These are phyloP conservation scores for Taenaris catops DNA, from an alignment of 2,888 invertebrate species.

Conservation along the genomic window DNA sequence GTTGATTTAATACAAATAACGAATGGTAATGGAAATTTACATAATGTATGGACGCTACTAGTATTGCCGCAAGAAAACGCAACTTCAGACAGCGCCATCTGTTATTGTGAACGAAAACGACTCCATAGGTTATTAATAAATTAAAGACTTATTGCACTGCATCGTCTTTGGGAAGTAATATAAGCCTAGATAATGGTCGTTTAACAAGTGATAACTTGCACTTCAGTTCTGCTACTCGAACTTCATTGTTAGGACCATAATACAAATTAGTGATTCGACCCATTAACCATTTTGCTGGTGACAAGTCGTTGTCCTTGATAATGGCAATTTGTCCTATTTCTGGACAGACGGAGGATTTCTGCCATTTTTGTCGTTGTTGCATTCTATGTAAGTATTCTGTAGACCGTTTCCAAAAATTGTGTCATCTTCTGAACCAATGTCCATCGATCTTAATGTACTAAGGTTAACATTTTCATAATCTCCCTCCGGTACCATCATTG, in stretches of 20 bases:
- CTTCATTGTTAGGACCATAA: slow-evolving; percentile 16
- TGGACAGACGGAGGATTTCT: slow-evolving; percentile 3
- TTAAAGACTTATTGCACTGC: too few species aligned
- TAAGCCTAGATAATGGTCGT: too few species aligned
- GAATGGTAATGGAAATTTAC: too few species aligned
- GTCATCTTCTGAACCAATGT: slow-evolving; percentile 12
- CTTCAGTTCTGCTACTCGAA: too few species aligned
- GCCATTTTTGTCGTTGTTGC: slow-evolving; percentile 15
- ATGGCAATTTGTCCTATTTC: slow-evolving; percentile 18
- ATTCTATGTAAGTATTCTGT: slow-evolving; percentile 12
- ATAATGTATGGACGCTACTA: too few species aligned
- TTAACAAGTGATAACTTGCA: too few species aligned
- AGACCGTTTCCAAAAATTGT: slow-evolving; percentile 14
- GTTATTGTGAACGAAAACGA: too few species aligned
- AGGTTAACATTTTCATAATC: slow-evolving; percentile 6
- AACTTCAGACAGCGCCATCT: too few species aligned
- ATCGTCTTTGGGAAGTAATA: too few species aligned
- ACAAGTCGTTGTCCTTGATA: slow-evolving; percentile 18
- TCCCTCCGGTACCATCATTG: slow-evolving; percentile 3
- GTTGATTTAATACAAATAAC: too few species aligned
- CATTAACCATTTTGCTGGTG: slow-evolving; percentile 18
- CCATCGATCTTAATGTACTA: slow-evolving; percentile 17
- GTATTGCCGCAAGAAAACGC: too few species aligned
- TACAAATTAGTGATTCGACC: slow-evolving; percentile 12
- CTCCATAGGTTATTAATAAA: too few species aligned